phyloP scores from a whole-genome alignment of 2,113 vertebrate species.

The Cacatua alba region DNA sequence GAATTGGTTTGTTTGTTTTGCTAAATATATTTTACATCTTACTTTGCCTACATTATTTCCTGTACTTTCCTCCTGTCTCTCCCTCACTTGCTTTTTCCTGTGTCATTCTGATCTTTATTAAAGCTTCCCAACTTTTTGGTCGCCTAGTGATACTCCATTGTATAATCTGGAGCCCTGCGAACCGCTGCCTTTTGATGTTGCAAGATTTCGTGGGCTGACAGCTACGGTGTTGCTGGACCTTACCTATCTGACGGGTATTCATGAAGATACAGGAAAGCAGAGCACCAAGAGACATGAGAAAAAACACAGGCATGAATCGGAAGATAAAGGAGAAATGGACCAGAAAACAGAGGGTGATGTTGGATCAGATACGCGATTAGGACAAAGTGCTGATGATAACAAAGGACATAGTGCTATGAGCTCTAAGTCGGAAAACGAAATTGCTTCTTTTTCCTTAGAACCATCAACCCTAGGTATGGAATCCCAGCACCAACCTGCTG shows the following conservation, averaged over 20 bases:
- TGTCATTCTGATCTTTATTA: constrained; percentile 91
- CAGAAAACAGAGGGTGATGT: constrained; percentile 76
- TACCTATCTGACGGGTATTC: constrained; percentile 94
- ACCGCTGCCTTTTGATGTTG: constrained; percentile 93
- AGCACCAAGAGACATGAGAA: constrained; percentile 88
- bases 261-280: constrained; percentile 88
- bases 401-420: constrained; percentile 77
- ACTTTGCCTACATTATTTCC: constrained; percentile 82
- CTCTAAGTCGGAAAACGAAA: constrained; percentile 86
- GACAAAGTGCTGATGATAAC: constrained; percentile 84
- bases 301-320: constrained; percentile 85
- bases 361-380: constrained; percentile 77
- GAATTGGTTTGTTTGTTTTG: constrained; percentile 58
- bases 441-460: constrained; percentile 80
- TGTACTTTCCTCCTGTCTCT: constrained; percentile 84
- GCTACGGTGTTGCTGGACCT: constrained; percentile 93
- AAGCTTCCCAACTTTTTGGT: constrained; percentile 99
- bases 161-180: constrained; percentile 99
- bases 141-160: constrained; percentile 98
- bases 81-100: constrained; percentile 89
- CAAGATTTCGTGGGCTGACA: constrained; percentile 92
- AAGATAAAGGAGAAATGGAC: constrained; percentile 81
- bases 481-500: constrained; percentile 75
- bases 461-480: constrained; percentile 55
- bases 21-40: constrained; percentile 62